Evolutionary conservation across 2,888 invertebrate species (phyloP).

Genomic region (Kryphioiulus occultus): DNA sequence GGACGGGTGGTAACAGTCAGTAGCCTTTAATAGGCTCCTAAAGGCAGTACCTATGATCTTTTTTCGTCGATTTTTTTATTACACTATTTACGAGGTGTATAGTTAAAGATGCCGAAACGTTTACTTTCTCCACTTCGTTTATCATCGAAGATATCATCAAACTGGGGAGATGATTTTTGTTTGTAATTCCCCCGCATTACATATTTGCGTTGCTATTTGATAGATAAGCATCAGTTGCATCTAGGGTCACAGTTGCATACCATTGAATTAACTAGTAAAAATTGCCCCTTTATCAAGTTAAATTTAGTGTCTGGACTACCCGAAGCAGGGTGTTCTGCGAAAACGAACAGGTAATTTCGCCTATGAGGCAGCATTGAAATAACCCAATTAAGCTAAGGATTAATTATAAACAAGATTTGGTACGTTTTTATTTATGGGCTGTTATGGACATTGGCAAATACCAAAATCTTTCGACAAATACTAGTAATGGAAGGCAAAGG

Average conservation of each 20-base stretch:
- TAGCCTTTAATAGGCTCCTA: conserved; percentile 20
- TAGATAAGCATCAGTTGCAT: conserved; percentile 1
- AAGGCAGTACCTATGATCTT: neutral
- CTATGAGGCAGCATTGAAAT: neutral
- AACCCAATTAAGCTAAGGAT: neutral
- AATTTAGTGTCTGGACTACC: conserved; percentile 6
- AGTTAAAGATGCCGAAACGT: conserved; percentile 26
- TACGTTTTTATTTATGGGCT: neutral
- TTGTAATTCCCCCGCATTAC: conserved; percentile 1
- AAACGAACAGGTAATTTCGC: neutral
- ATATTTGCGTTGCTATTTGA: conserved; percentile 4
- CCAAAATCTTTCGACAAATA: neutral
- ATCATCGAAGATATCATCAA: conserved; percentile 31
- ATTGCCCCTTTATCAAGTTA: conserved; percentile 22
- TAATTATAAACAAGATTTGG: neutral
- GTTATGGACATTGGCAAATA: neutral
- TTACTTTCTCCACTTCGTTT: conserved; percentile 31
- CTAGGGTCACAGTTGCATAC: neutral
- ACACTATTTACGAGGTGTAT: conserved; percentile 10
- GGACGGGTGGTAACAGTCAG: conserved; percentile 32
- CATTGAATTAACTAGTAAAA: conserved; percentile 20
- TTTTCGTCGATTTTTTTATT: conserved; percentile 20
- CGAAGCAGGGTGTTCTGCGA: neutral
- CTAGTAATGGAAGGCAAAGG: neutral
- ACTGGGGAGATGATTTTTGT: neutral